phyloP scores from a whole-genome alignment of 1,140 invertebrate genomes.

The Probaryconus sp. region DNA sequence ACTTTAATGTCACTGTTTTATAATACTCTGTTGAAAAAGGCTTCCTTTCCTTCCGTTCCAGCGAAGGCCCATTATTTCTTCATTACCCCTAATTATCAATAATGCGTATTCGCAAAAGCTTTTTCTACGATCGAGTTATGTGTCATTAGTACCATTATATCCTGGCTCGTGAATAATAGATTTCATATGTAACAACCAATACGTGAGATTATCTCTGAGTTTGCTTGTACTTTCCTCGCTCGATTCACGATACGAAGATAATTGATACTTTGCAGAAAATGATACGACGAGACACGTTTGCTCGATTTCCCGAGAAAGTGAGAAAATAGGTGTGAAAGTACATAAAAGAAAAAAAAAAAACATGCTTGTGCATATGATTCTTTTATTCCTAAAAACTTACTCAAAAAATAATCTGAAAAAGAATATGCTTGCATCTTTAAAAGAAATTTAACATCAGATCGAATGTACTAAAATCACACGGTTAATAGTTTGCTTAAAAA shows the following conservation, averaged over 20 bases:
- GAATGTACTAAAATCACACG: no score
- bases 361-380: no score
- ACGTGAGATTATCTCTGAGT: conserved; percentile 1
- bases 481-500: no score
- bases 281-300: no score
- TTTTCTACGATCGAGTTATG: neutral
- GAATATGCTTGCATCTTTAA: no score
- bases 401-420: no score
- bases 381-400: no score
- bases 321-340: conserved; percentile 40
- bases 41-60: neutral
- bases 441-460: no score
- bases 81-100: neutral
- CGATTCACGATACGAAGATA: conserved; percentile 6
- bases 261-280: conserved; percentile 21
- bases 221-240: conserved; percentile 15
- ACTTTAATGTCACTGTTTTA: conserved; percentile 25
- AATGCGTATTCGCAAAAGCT: no score
- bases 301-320: conserved; percentile 26
- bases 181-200: neutral
- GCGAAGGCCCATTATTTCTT: conserved; percentile 7
- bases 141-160: conserved; percentile 19
- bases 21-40: no score
- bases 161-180: neutral
- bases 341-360: conserved; percentile 9